A percentile compares a stretch with the other conserved stretches of the same genome.
Conservation (phyloP, 2,113 vertebrate genomes). For the Mobula birostris region DNA sequence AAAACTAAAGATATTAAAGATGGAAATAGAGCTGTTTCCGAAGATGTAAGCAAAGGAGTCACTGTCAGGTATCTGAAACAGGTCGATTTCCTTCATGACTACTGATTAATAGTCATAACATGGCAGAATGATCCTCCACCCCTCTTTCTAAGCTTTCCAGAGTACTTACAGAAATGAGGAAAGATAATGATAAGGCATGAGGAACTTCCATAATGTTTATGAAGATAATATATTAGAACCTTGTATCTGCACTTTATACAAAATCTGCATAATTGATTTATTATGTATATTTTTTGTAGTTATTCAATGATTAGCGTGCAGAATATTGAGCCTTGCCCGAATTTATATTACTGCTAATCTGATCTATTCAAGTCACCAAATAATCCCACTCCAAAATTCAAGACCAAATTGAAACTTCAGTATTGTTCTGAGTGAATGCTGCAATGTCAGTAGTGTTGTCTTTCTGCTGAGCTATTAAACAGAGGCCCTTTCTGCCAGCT, state of each 20-base stretch:
- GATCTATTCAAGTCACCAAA: not conserved
- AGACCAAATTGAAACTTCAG: not conserved
- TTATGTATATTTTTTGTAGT: not conserved
- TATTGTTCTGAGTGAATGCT: not conserved
- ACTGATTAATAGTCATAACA: not conserved
- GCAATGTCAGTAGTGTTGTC: not conserved
- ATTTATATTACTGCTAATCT: not conserved
- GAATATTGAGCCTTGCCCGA: not conserved
- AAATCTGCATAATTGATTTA: conserved; percentile 5
- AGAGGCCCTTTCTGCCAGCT: not conserved
- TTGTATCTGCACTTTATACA: not conserved
- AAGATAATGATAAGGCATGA: not conserved
- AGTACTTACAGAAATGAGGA: not conserved
- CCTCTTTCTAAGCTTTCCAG: not conserved
- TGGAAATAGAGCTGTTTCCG: no score
- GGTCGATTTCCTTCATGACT: not conserved
- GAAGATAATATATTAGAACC: not conserved
- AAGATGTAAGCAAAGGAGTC: no score
- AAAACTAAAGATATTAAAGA: no score
- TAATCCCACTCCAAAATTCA: not conserved
- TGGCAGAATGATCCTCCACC: not conserved
- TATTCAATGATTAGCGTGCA: not conserved
- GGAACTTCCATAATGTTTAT: not conserved
- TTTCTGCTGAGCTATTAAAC: not conserved
- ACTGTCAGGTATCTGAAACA: not conserved